phyloP scores from a whole-genome alignment of 1,140 invertebrate genomes.

The Procambarus virginalis region DNA sequence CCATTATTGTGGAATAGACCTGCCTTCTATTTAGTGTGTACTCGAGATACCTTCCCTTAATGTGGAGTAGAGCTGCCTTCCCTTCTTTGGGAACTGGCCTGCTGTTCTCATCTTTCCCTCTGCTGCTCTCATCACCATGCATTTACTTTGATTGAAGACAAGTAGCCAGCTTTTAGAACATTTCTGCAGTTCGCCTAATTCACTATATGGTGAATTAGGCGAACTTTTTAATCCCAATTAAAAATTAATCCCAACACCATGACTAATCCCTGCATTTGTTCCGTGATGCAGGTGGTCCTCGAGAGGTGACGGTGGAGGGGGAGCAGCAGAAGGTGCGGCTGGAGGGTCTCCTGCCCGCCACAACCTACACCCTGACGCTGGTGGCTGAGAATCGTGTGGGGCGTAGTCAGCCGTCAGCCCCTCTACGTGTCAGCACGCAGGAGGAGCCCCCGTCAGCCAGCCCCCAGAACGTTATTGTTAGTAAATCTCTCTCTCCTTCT shows the following conservation, averaged over 20 bases:
- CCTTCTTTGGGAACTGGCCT: no score
- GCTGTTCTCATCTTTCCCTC: no score
- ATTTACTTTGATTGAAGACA: no score
- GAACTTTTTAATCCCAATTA: no score
- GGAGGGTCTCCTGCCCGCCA: constrained; percentile 55
- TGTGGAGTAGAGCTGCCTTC: no score
- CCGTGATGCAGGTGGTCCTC: not conserved
- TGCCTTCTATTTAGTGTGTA: no score
- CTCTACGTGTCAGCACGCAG: constrained; percentile 44
- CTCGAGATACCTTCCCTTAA: no score
- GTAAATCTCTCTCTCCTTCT: not conserved
- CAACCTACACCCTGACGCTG: constrained; percentile 59
- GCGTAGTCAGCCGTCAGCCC: constrained; percentile 71
- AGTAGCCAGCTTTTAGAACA: no score
- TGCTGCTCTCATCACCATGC: no score
- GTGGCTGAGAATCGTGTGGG: constrained; percentile 72
- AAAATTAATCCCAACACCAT: not conserved
- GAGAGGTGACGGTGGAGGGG: constrained; percentile 52
- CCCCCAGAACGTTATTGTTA: constrained; percentile 81
- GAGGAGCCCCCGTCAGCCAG: constrained; percentile 80
- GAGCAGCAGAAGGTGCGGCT: constrained; percentile 47
- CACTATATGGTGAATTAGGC: no score
- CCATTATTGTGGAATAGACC: no score
- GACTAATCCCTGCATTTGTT: not conserved
- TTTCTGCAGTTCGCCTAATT: no score